Conservation (phyloP, 2,888 invertebrate genomes). For the Sinelater perroti region DNA sequence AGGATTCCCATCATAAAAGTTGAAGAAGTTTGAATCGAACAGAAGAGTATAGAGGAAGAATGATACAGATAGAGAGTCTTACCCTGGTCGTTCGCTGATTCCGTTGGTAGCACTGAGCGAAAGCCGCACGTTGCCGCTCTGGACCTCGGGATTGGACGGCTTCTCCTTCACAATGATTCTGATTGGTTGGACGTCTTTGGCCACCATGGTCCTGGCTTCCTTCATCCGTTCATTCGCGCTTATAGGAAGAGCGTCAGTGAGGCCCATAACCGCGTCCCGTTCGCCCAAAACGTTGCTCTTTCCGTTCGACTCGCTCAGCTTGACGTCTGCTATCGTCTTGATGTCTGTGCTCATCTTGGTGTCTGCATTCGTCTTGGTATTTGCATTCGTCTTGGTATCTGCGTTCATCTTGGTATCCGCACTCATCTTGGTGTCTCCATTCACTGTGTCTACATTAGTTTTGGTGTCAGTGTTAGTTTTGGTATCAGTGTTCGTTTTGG, state of each 20-base stretch:
- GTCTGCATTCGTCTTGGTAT: not conserved
- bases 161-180: constrained; percentile 59
- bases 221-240: constrained; percentile 52
- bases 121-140: constrained; percentile 58
- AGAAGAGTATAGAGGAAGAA: no score
- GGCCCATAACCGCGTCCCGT: constrained; percentile 5
- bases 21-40: no score
- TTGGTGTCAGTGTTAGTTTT: constrained; percentile 41
- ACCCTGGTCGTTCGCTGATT: constrained; percentile 55
- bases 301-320: constrained; percentile 18
- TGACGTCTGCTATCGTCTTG: not conserved
- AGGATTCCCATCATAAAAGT: no score
- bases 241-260: constrained; percentile 37
- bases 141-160: constrained; percentile 57
- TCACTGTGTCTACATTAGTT: constrained; percentile 41
- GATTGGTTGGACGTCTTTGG: constrained; percentile 58
- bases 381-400: not conserved
- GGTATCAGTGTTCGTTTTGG: constrained; percentile 28
- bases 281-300: constrained; percentile 3
- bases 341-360: not conserved
- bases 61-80: no score
- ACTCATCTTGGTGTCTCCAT: not conserved
- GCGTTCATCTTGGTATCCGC: not conserved
- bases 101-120: constrained; percentile 55
- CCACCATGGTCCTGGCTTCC: constrained; percentile 55